phyloP scores from a whole-genome alignment of 2,888 invertebrate species.

The Ormyrus labotus region DNA sequence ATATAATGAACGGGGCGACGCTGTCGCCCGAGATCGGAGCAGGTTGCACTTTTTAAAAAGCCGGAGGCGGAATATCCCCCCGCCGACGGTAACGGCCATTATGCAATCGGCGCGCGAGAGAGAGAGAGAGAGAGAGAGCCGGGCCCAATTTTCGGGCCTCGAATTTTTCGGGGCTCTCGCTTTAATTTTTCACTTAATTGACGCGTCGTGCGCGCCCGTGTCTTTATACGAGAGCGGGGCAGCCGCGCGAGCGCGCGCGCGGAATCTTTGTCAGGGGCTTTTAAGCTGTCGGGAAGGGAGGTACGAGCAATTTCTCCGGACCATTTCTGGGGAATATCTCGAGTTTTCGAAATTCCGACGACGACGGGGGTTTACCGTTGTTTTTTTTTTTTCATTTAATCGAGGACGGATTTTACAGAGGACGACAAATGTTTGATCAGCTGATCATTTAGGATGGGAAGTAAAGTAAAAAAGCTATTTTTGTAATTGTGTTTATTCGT shows the following conservation, averaged over 20 bases:
- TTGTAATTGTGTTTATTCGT: too few species aligned
- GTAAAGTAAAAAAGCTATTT: too few species aligned
- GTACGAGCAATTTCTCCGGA: too few species aligned
- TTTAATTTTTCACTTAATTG: constrained; percentile 53
- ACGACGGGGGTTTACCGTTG: too few species aligned
- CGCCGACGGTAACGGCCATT: constrained; percentile 12
- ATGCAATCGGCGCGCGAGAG: constrained; percentile 18
- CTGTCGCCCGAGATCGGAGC: constrained; percentile 14
- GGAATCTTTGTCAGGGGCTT: neutral
- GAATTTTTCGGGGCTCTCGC: constrained; percentile 31
- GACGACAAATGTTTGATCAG: too few species aligned
- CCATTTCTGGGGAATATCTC: too few species aligned
- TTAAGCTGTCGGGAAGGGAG: too few species aligned
- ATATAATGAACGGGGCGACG: constrained; percentile 28
- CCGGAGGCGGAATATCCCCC: constrained; percentile 18
- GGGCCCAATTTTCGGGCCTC: constrained; percentile 4
- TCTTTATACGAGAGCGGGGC: neutral
- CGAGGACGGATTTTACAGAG: too few species aligned
- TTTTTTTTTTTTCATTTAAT: too few species aligned
- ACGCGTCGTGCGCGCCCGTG: constrained; percentile 6
- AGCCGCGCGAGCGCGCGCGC: neutral
- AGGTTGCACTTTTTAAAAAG: constrained; percentile 30
- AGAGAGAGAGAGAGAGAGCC: too few species aligned
- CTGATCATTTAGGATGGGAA: too few species aligned
- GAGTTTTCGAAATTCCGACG: too few species aligned